Base-by-base conservation (phyloP, 2,797 vertebrate genomes). In the Typhlichthys subterraneus region DNA sequence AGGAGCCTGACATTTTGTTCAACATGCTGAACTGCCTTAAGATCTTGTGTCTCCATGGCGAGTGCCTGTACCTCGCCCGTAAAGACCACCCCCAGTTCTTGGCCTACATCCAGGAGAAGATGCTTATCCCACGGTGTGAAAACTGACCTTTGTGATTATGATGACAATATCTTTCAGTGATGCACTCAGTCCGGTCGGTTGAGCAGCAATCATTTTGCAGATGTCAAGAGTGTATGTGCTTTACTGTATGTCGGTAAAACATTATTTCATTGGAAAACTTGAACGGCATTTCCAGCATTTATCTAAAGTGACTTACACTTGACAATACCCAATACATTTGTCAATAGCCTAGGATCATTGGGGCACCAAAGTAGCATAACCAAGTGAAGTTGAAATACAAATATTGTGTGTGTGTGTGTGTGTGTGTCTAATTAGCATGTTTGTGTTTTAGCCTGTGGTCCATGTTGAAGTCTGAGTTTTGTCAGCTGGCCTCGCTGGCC, bases 11-110 rank as follows among this genome's bases (percentile, higher is more conserved):
- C 79, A 99, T 99, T 84, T 94, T 99, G 73, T 99, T 98, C 88
- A 99, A 99, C 82, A 99, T 99, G 98, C 85, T 99, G 71, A 98
- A 95, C 90, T 98, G 97, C 79, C 87, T 99, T 90, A 98, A 94
- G 91, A 97, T 96, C 76, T 89, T 99, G 63, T 99, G 97, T 86
- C 93, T 99, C 73, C 95, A 98, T 2, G 98, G 98, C 63, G 97
- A 98, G 73, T 98, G 96, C 85, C 89, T 99, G 49, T 98, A 97
- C 69, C 92, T 92, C 1, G 95, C 97, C 61, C 92, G 92, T 67
- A 99, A 99, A 85, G 95, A 99, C 71, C 94, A 99, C 64, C 94
- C 95, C 15, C 94, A 95, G 33, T 99, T 99, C 84, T 89, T 99
- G 86, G 93, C 94, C 17, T 96, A 97, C 67, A 87, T 99, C 85